Base-by-base conservation (phyloP, 2,888 invertebrate species). In the Caenorhabditis auriculariae region DNA sequence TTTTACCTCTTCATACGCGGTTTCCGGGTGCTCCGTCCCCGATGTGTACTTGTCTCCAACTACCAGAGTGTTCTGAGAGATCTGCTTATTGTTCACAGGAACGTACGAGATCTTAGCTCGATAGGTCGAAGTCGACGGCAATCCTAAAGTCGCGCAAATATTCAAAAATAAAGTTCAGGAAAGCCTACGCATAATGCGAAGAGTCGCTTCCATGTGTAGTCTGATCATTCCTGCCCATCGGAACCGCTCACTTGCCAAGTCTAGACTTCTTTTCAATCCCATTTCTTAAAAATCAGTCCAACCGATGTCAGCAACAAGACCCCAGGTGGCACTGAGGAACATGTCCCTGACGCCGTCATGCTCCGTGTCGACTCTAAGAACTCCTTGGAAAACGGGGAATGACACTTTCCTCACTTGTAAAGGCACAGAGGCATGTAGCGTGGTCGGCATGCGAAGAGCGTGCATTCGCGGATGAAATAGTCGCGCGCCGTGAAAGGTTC, bases 221-320 rank as follows among this genome's bases (percentile, higher is more conserved):
- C 76, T 62, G 24, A 66, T 60, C 64, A 76, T 56, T 2, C 76
- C 76, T 1, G 65, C 59, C 63, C 68, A 73, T 7, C 76, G 66
- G 48, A 76, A 76, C 4, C 76, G 56, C 47, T 76, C 76, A 32
- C 69, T 69, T 17, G 64, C 74, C 29, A 76, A 54, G 43, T 75
- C 65, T 65, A 35, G 9, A 9, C 23, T 38, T 1, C 5, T 0
- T 21, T 19, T 42, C 28, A 24, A 28, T 26, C 42, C 39, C 7
- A 29, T 21, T 42, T n/a, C 17, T 42, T 12, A 42, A 19, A 12
- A n/a, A 12, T 45, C n/a, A 29, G 37, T 15, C 50, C 17, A 38
- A 74, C 72, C 76, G 35, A 76, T 77, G 47, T 76, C 76, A 15
- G 76, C 76, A 35, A 76, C 61, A 15, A 76, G 59, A 2, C 76